A percentile compares a stretch with the other conserved stretches of the same genome.
Evolutionary conservation across 2,888 invertebrate genomes (phyloP).

Genomic region (Terebella lapidaria): DNA sequence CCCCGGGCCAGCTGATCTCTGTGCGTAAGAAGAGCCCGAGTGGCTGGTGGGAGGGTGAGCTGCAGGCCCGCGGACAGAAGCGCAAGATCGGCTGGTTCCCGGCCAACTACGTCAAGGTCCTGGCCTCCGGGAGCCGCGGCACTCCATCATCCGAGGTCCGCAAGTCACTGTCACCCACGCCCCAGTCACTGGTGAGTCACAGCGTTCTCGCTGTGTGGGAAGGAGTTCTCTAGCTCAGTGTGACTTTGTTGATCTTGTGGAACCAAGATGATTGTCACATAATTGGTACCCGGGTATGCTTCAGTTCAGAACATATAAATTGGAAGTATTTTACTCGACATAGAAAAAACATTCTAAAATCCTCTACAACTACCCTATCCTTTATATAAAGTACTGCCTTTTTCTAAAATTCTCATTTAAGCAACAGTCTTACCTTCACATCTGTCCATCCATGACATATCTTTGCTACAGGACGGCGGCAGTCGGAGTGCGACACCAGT

Average conservation of each 20-base stretch:
- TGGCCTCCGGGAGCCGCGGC: constrained; percentile 8
- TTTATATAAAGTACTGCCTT: too few species aligned
- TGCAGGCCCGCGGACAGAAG: constrained; percentile 75
- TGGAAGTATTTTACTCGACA: too few species aligned
- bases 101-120: constrained; percentile 84
- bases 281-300: not conserved
- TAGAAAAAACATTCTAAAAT: too few species aligned
- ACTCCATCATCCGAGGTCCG: constrained; percentile 13
- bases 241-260: not conserved
- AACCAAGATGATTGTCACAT: not conserved
- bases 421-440: too few species aligned
- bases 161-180: not conserved
- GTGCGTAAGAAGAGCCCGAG: constrained; percentile 94
- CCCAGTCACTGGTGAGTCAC: not conserved
- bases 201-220: not conserved
- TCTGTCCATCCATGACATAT: too few species aligned
- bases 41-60: constrained; percentile 99
- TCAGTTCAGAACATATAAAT: too few species aligned
- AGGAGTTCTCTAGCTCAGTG: too few species aligned
- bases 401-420: too few species aligned
- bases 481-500: constrained; percentile 6
- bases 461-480: not conserved
- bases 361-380: too few species aligned
- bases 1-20: constrained; percentile 86
- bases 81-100: constrained; percentile 98